These are phyloP conservation scores for Caenorhabditis macrosperma DNA, from an alignment of 2,888 invertebrate species.

Conservation along the genomic window DNA sequence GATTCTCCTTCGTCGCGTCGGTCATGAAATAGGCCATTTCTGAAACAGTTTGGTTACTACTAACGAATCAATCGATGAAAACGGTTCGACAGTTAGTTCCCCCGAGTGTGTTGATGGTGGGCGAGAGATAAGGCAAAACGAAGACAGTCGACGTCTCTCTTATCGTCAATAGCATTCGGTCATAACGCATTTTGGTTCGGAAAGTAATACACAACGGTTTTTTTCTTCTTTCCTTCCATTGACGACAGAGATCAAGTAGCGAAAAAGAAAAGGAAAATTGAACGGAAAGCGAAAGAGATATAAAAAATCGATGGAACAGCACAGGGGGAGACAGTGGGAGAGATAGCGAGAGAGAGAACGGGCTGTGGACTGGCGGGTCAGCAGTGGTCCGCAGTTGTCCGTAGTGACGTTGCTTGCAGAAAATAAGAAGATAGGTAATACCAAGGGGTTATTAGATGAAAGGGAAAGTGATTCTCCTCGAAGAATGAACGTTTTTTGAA, in stretches of 20 bases:
- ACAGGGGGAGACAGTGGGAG: too few relatives aligned
- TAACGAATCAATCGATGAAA: slow-evolving; percentile 1
- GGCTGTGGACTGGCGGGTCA: too few relatives aligned
- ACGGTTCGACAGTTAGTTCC: not conserved
- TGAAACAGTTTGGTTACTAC: slow-evolving; percentile 5
- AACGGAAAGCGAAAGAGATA: too few relatives aligned
- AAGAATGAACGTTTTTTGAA: too few relatives aligned
- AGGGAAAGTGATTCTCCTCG: too few relatives aligned
- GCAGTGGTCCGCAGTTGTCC: too few relatives aligned
- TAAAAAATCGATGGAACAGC: too few relatives aligned
- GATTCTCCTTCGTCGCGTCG: slow-evolving; percentile 86
- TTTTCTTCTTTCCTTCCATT: too few relatives aligned
- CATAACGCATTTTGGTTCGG: not conserved
- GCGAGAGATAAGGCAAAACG: not conserved
- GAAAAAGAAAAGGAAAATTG: not conserved
- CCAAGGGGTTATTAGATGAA: too few relatives aligned
- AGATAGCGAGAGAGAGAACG: too few relatives aligned
- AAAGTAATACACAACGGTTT: not conserved
- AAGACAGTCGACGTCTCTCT: not conserved
- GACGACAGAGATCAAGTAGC: not conserved
- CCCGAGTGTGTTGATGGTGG: not conserved
- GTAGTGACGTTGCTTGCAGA: too few relatives aligned
- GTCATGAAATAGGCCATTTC: slow-evolving; percentile 84
- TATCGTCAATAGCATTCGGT: not conserved
- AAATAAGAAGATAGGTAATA: too few relatives aligned